Evolutionary conservation across 2,113 vertebrate genomes (phyloP).

Genomic region (Bettongia penicillata): DNA sequence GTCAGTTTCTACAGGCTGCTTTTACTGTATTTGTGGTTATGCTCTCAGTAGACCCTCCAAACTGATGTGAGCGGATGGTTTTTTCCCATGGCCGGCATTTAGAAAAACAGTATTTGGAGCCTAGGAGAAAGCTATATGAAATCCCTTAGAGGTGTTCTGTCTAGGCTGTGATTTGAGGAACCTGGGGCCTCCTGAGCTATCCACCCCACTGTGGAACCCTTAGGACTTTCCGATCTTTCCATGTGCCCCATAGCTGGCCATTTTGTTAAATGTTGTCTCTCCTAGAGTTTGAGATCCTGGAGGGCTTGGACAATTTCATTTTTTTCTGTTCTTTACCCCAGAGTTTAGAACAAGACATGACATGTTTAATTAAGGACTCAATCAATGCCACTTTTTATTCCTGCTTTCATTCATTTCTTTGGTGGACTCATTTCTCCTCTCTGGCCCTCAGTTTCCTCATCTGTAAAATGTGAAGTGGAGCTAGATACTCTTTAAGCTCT

Average conservation of each 20-base stretch:
- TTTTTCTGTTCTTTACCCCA: background rate
- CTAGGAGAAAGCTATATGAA: background rate
- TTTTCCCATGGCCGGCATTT: background rate
- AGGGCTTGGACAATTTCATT: background rate
- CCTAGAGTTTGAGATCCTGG: background rate
- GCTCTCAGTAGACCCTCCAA: background rate
- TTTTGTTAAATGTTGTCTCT: background rate
- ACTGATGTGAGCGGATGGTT: background rate
- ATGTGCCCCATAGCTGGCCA: background rate
- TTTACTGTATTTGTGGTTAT: background rate
- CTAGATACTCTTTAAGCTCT: background rate
- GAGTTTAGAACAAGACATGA: background rate
- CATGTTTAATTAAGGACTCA: background rate
- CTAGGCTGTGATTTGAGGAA: background rate
- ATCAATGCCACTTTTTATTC: background rate
- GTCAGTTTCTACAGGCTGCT: background rate
- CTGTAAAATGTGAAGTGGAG: background rate
- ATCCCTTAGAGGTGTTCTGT: background rate
- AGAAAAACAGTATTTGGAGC: background rate
- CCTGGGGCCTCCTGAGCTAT: background rate
- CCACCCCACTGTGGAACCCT: background rate
- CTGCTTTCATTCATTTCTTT: background rate
- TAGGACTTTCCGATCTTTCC: background rate
- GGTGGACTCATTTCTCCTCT: background rate
- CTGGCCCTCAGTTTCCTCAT: background rate